Evolutionary conservation across 2,888 invertebrate genomes (phyloP).

Genomic region (Caradrina kadenii): DNA sequence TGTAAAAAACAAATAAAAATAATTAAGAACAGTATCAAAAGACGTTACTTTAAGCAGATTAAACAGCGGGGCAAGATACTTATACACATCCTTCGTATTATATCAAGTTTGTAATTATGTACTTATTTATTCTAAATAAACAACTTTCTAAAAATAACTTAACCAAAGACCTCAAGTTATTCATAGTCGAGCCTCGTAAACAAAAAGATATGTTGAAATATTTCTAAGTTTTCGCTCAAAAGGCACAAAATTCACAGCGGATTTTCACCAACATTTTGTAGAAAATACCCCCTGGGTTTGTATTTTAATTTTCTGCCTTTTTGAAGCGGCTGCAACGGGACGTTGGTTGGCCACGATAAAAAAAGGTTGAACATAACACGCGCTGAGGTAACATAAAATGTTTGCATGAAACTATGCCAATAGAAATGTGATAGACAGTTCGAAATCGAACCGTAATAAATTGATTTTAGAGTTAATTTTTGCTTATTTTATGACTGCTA

Average conservation of each 20-base stretch:
- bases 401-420: slow-evolving; percentile 9
- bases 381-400: slow-evolving; percentile 2
- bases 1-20: too few relatives aligned
- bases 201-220: slow-evolving; percentile 33
- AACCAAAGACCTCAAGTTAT: slow-evolving; percentile 13
- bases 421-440: slow-evolving; percentile 9
- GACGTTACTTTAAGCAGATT: too few relatives aligned
- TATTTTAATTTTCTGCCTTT: slow-evolving; percentile 63
- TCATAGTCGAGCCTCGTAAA: slow-evolving; percentile 27
- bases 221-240: slow-evolving; percentile 26
- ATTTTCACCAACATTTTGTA: slow-evolving; percentile 45
- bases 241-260: slow-evolving; percentile 37
- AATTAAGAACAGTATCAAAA: too few relatives aligned
- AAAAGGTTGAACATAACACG: slow-evolving; percentile 27
- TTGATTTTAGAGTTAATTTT: too few relatives aligned
- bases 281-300: slow-evolving; percentile 49
- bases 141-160: slow-evolving; percentile 9
- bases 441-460: too few relatives aligned
- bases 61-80: too few relatives aligned
- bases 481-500: too few relatives aligned
- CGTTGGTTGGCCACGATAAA: slow-evolving; percentile 36
- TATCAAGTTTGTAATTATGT: too few relatives aligned
- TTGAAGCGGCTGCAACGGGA: slow-evolving; percentile 48
- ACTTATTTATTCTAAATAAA: background rate
- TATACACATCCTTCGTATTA: background rate